phyloP scores from a whole-genome alignment of 2,888 invertebrate species.

The Mantis religiosa region DNA sequence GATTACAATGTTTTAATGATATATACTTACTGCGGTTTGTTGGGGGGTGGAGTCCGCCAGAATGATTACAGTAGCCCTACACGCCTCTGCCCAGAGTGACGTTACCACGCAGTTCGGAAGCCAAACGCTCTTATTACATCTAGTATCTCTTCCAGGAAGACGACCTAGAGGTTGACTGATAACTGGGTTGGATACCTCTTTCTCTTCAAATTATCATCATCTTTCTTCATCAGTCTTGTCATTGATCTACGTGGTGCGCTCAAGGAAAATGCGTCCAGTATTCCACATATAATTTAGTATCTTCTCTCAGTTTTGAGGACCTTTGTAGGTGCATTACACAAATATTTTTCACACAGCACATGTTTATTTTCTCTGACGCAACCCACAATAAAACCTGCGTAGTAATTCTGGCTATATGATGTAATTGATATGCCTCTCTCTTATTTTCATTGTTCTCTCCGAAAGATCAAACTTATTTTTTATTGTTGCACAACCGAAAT shows the following conservation, averaged over 20 bases:
- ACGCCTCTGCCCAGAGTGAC: background rate
- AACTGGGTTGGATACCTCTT: background rate
- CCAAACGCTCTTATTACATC: background rate
- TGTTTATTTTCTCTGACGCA: background rate
- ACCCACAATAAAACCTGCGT: too few relatives aligned
- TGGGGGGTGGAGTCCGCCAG: background rate
- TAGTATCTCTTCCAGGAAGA: background rate
- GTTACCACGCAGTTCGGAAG: background rate
- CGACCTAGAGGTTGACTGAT: background rate
- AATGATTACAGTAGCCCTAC: background rate
- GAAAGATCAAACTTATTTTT: too few relatives aligned
- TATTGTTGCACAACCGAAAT: too few relatives aligned
- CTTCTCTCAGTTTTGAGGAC: background rate
- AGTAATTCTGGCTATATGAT: too few relatives aligned
- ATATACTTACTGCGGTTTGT: background rate
- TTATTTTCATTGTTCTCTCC: too few relatives aligned
- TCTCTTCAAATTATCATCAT: background rate
- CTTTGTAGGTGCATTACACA: background rate
- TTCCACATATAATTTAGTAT: background rate
- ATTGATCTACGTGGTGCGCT: background rate
- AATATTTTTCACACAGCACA: background rate
- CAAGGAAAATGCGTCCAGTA: background rate
- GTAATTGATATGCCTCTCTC: too few relatives aligned
- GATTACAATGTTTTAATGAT: too few relatives aligned
- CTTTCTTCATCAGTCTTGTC: background rate